These are phyloP conservation scores for Myanophis thanlyinensis DNA, from an alignment of 2,113 vertebrate genomes.

Conservation along the genomic window DNA sequence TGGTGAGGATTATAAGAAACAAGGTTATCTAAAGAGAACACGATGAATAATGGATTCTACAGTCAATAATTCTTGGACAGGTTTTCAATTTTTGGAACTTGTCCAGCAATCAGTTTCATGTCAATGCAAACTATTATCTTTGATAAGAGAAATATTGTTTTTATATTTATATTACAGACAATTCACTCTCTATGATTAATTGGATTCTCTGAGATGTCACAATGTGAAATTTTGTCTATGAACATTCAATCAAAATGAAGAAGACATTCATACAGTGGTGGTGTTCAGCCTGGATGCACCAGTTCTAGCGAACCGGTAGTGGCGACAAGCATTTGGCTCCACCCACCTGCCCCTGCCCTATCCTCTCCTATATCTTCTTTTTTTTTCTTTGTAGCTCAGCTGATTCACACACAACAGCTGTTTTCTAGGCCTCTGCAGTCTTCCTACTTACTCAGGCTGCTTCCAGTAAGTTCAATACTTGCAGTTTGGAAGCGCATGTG, in stretches of 20 bases:
- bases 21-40: background rate
- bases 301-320: too few species aligned
- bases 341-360: too few species aligned
- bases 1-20: background rate
- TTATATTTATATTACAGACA: background rate
- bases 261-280: background rate
- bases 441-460: too few species aligned
- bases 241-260: background rate
- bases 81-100: background rate
- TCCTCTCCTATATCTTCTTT: too few species aligned
- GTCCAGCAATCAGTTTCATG: background rate
- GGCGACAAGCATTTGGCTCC: too few species aligned
- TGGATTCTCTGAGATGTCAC: background rate
- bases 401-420: too few species aligned
- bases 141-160: background rate
- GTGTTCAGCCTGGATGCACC: too few species aligned
- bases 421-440: too few species aligned
- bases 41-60: background rate
- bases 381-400: too few species aligned
- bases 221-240: background rate
- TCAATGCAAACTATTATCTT: background rate
- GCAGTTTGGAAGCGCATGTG: too few species aligned
- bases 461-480: too few species aligned
- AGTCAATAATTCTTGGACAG: background rate
- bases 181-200: background rate